Evolutionary conservation across 2,888 invertebrate species (phyloP).

Genomic region (Neocrepidodera transversa): DNA sequence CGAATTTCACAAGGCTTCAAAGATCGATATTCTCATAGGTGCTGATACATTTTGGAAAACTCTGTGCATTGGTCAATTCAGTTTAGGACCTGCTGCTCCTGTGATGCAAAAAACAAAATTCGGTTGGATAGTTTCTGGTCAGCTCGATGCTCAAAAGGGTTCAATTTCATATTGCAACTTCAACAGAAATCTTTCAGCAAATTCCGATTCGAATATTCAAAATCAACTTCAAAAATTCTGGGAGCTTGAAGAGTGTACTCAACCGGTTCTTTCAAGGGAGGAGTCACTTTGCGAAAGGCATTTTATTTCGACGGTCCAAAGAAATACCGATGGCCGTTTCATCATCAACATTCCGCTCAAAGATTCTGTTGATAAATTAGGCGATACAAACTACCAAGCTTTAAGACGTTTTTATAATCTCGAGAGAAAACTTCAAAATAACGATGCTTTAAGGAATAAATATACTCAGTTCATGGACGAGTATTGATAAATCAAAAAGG

Average conservation of each 20-base stretch:
- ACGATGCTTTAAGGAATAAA: neutral
- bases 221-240: constrained; percentile 4
- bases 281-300: constrained; percentile 4
- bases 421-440: neutral
- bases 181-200: neutral
- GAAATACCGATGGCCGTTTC: constrained; percentile 7
- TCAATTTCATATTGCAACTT: neutral
- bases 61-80: neutral
- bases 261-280: neutral
- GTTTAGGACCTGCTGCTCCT: neutral
- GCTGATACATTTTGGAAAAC: neutral
- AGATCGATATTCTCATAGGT: neutral
- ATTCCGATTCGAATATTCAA: neutral
- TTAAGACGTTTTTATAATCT: neutral
- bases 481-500: too few relatives aligned
- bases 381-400: neutral
- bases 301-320: neutral
- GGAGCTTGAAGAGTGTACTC: neutral
- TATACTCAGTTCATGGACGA: neutral
- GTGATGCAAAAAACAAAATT: neutral
- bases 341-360: constrained; percentile 14
- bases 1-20: neutral
- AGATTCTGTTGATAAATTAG: constrained; percentile 5
- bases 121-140: neutral
- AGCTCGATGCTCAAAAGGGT: neutral